Conservation (phyloP, 1,140 invertebrate genomes). For the Papilio aristodemus region DNA sequence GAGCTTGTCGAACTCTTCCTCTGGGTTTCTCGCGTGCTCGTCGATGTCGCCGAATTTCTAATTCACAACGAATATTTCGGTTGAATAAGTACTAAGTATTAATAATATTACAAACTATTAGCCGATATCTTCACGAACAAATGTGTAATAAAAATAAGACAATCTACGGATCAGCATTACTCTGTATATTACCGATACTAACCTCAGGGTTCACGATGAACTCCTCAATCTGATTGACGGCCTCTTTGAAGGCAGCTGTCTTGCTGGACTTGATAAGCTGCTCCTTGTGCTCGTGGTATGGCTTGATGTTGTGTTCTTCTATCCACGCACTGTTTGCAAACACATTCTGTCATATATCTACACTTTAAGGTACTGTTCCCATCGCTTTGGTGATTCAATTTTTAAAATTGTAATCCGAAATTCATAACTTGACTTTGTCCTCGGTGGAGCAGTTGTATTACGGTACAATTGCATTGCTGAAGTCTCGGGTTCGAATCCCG, state of each 20-base stretch:
- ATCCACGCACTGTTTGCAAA: constrained; percentile 90
- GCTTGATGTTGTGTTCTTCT: constrained; percentile 91
- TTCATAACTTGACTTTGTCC: no score
- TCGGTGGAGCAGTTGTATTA: no score
- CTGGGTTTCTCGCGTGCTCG: constrained; percentile 78
- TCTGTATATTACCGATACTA: constrained; percentile 46
- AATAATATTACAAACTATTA: neutral
- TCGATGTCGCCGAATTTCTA: constrained; percentile 73
- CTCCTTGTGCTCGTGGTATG: constrained; percentile 91
- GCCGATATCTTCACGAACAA: neutral
- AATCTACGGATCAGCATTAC: no score
- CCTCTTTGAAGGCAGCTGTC: constrained; percentile 90
- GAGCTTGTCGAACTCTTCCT: constrained; percentile 87
- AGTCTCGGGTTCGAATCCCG: no score
- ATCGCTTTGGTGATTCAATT: no score
- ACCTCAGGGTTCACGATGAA: constrained; percentile 87
- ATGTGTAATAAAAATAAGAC: no score
- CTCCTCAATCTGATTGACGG: constrained; percentile 92
- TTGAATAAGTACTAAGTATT: neutral
- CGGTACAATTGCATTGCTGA: no score
- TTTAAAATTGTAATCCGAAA: no score
- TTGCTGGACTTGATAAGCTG: constrained; percentile 90
- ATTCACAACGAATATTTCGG: neutral
- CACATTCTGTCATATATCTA: neutral
- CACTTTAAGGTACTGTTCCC: no score